Evolutionary conservation across 1,140 invertebrate genomes (phyloP).

Genomic region (Drosophila kurseongensis): DNA sequence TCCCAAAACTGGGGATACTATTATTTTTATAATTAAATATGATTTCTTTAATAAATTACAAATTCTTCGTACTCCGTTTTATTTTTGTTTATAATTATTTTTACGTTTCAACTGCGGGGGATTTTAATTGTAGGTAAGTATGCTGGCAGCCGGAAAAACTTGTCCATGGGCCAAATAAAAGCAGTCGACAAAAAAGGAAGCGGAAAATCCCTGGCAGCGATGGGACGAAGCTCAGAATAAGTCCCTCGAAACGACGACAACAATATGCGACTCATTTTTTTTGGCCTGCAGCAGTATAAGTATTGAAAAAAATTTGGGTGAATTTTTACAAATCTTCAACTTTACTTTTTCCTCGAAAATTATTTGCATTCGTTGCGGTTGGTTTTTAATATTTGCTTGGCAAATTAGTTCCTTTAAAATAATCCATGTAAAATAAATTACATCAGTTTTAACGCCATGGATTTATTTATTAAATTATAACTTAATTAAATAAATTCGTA

Average conservation of each 20-base stretch:
- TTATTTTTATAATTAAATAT: slow-evolving; percentile 66
- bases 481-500: slow-evolving; percentile 9
- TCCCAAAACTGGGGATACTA: slow-evolving; percentile 47
- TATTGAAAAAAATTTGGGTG: slow-evolving; percentile 28
- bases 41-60: slow-evolving; percentile 37
- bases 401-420: too few relatives aligned
- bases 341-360: too few relatives aligned
- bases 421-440: too few relatives aligned
- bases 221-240: slow-evolving; percentile 26
- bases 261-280: slow-evolving; percentile 44
- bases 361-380: too few relatives aligned
- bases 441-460: too few relatives aligned
- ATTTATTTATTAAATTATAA: slow-evolving; percentile 1
- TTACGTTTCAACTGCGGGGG: slow-evolving; percentile 51
- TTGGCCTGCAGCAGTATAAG: background rate
- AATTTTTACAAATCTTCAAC: slow-evolving; percentile 5
- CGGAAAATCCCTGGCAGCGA: slow-evolving; percentile 35
- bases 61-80: slow-evolving; percentile 24
- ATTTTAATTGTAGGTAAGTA: slow-evolving; percentile 68
- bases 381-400: too few relatives aligned
- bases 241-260: slow-evolving; percentile 38
- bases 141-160: slow-evolving; percentile 45
- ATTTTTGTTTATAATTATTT: slow-evolving; percentile 69
- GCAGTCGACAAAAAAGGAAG: slow-evolving; percentile 19
- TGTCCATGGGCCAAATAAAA: slow-evolving; percentile 53